These are phyloP conservation scores for Antennarius maculatus DNA, from an alignment of 2,797 vertebrate genomes.

Conservation along the genomic window DNA sequence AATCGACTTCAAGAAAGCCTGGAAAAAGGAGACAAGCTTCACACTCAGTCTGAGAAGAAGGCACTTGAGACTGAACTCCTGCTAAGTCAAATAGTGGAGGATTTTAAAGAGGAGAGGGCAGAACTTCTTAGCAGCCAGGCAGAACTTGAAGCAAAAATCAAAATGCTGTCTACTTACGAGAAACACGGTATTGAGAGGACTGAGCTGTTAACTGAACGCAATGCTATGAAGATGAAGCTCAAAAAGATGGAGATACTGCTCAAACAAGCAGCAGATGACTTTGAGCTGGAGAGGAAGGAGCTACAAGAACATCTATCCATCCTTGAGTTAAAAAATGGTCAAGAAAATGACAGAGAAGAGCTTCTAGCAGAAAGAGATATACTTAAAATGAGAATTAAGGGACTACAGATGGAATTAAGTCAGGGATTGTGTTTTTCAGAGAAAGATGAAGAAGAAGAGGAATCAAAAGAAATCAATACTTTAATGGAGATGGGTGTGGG, in stretches of 20 bases:
- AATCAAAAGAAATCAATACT: constrained; percentile 60
- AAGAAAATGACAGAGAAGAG: constrained; percentile 64
- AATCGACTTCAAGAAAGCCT: constrained; percentile 75
- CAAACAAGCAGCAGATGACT: constrained; percentile 70
- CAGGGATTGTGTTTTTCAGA: constrained; percentile 69
- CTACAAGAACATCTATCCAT: constrained; percentile 66
- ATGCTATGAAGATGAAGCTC: constrained; percentile 72
- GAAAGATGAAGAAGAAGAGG: constrained; percentile 63
- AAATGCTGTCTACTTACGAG: constrained; percentile 55
- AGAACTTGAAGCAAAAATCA: constrained; percentile 71
- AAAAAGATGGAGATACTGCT: constrained; percentile 79
- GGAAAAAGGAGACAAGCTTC: constrained; percentile 66
- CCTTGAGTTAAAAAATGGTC: constrained; percentile 72
- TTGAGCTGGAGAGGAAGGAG: constrained; percentile 76
- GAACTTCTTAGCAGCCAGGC: constrained; percentile 70
- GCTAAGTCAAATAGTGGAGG: constrained; percentile 74
- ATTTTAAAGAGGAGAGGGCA: constrained; percentile 79
- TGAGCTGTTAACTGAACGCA: constrained; percentile 74
- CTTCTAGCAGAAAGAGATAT: constrained; percentile 72
- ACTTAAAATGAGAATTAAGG: constrained; percentile 69
- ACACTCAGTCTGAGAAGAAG: constrained; percentile 67
- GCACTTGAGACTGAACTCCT: constrained; percentile 64
- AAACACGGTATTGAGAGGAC: constrained; percentile 73
- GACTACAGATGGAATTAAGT: constrained; percentile 66
- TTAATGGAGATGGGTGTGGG: constrained; percentile 47